phyloP scores from a whole-genome alignment of 1,140 invertebrate genomes.

The Monochamus saltuarius region DNA sequence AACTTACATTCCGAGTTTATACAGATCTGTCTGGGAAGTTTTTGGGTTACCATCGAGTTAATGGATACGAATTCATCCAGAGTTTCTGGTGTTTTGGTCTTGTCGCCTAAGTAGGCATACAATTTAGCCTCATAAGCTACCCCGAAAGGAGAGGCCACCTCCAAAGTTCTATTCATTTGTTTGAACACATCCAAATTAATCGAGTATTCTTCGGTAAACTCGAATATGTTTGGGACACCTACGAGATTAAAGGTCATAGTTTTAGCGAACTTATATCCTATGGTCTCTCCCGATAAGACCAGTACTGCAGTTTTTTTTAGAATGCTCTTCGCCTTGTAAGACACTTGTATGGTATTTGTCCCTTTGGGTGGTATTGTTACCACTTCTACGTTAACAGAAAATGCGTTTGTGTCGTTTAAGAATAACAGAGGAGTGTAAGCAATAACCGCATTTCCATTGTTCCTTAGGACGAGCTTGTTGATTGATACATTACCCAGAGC shows the following conservation, averaged over 20 bases:
- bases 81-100: background rate
- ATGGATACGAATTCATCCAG: slow-evolving; percentile 8
- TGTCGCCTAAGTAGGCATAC: background rate
- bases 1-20: background rate
- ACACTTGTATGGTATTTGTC: slow-evolving; percentile 30
- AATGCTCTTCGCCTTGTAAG: slow-evolving; percentile 31
- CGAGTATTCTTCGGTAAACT: background rate
- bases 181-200: slow-evolving; percentile 2
- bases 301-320: slow-evolving; percentile 33
- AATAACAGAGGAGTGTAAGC: slow-evolving; percentile 34
- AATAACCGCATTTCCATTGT: slow-evolving; percentile 31
- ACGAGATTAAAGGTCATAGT: slow-evolving; percentile 44
- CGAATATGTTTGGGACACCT: slow-evolving; percentile 30
- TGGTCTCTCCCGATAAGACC: slow-evolving; percentile 46
- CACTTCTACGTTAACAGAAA: slow-evolving; percentile 24
- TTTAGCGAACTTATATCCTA: slow-evolving; percentile 38
- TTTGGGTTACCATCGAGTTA: background rate
- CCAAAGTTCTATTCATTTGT: background rate
- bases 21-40: slow-evolving; percentile 11
- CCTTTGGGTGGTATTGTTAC: slow-evolving; percentile 24
- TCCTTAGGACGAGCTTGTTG: slow-evolving; percentile 27
- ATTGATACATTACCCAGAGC: slow-evolving; percentile 25
- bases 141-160: background rate
- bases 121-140: slow-evolving; percentile 2
- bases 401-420: slow-evolving; percentile 35